Evolutionary conservation across 2,113 vertebrate species (phyloP).

Genomic region (Bagarius yarrelli): DNA sequence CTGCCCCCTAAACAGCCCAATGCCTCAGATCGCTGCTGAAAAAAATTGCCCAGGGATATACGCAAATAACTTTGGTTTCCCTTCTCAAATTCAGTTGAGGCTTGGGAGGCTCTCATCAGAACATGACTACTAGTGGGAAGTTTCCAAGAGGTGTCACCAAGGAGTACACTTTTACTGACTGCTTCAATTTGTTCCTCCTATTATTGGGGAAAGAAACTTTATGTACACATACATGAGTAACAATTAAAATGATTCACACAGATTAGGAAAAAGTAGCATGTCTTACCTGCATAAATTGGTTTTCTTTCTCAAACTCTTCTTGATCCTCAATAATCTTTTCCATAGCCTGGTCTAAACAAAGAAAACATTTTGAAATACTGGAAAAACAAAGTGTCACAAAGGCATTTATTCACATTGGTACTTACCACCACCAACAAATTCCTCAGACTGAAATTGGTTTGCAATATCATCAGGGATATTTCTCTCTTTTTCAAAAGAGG

Average conservation of each 20-base stretch:
- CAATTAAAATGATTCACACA: too few species aligned
- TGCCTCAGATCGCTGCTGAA: slow-evolving; percentile 90
- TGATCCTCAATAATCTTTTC: slow-evolving; percentile 86
- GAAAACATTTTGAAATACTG: neutral
- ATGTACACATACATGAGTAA: neutral
- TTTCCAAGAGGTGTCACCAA: slow-evolving; percentile 82
- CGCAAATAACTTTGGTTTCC: slow-evolving; percentile 82
- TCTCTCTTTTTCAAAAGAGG: slow-evolving; percentile 82
- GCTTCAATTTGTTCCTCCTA: slow-evolving; percentile 81
- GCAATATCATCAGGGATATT: slow-evolving; percentile 58
- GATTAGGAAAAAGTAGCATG: neutral
- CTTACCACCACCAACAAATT: slow-evolving; percentile 85
- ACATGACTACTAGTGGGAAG: slow-evolving; percentile 64
- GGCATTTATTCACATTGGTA: slow-evolving; percentile 24
- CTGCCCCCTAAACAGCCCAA: slow-evolving; percentile 82
- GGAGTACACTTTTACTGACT: slow-evolving; percentile 57
- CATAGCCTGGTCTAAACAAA: slow-evolving; percentile 78
- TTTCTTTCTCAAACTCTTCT: slow-evolving; percentile 87
- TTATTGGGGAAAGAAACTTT: neutral
- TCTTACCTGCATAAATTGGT: slow-evolving; percentile 88
- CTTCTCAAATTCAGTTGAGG: slow-evolving; percentile 70
- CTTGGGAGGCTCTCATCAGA: slow-evolving; percentile 75
- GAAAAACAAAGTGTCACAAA: neutral
- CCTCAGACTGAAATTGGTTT: slow-evolving; percentile 68
- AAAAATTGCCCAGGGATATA: slow-evolving; percentile 90